These are phyloP conservation scores for Serilophus lunatus DNA, from an alignment of 2,113 vertebrate genomes.

Conservation along the genomic window DNA sequence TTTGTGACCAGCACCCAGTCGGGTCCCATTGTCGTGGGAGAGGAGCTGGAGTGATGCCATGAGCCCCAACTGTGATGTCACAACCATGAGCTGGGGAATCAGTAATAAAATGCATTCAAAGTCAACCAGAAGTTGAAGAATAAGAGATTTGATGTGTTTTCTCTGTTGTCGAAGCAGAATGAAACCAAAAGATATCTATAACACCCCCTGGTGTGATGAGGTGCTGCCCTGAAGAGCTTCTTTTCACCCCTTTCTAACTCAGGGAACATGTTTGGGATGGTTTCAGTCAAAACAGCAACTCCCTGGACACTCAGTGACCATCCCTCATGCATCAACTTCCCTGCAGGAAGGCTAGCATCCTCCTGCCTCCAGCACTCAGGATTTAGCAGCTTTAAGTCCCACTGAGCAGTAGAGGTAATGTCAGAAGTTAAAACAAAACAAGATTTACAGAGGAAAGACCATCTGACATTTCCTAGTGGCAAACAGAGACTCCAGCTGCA, in stretches of 20 bases:
- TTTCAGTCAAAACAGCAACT: neutral
- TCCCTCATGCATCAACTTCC: neutral
- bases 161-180: neutral
- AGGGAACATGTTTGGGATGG: neutral
- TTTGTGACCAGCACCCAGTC: neutral
- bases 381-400: neutral
- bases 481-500: no score
- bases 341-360: rapidly evolving
- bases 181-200: neutral
- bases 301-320: neutral
- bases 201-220: neutral
- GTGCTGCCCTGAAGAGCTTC: neutral
- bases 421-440: no score
- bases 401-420: no score
- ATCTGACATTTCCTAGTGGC: no score
- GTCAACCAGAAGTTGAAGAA: neutral
- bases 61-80: neutral
- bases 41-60: rapidly evolving
- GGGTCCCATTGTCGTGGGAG: neutral
- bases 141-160: neutral
- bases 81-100: neutral
- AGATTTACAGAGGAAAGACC: no score
- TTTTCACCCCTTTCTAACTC: neutral
- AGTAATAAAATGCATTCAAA: rapidly evolving
- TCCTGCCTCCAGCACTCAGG: neutral